Evolutionary conservation across 1,140 invertebrate species (phyloP), one percentile per base, ranked within the genome.

Genomic region (Diploscapter pachys): DNA sequence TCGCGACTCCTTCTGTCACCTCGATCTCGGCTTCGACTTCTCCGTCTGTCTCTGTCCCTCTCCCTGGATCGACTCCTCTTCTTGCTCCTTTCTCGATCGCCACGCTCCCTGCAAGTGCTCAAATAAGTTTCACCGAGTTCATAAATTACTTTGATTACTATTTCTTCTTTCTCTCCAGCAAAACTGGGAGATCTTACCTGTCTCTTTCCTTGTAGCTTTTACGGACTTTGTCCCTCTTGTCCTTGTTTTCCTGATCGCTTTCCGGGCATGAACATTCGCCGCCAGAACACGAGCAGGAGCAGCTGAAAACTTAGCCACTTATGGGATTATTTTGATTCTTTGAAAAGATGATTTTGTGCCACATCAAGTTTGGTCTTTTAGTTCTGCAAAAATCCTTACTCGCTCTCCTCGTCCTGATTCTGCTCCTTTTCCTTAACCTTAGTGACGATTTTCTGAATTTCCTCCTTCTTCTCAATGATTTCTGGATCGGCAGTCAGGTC

Each of bases 211-310:
- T 59, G 51, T 2, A 68, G 52, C 66, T 57, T 4, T 74, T 57
- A 13, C 73, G 64, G 53, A 67, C 72, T 1, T 66, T 56, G 50
- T 63, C 64, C 53, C 54, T 74, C n/a, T 53, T 11, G 31, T 59
- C 57, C 66, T 74, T 69, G 57, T 61, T 69, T 65, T 74, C 66
- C 65, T 5, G 56, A 31, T 65, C 72, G 56, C 77, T 77, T 52
- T 77, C 78, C 4, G 48, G 62, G 53, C 82, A 83, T 8, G 82
- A 83, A 59, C 82, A 83, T 70, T 83, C 82, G 2, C 82, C 82
- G 31, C 82, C 82, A 55, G 77, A 80, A 61, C 82, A 83, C 2
- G 83, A 85, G 59, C 82, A 83, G 5, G 82, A 83, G 62, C 82
- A 83, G 63, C 78, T 80, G 59, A 61, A 76, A 48, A 64, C 55